Evolutionary conservation across 2,113 vertebrate species (phyloP).

Genomic region (Brachyhypopomus occidentalis): DNA sequence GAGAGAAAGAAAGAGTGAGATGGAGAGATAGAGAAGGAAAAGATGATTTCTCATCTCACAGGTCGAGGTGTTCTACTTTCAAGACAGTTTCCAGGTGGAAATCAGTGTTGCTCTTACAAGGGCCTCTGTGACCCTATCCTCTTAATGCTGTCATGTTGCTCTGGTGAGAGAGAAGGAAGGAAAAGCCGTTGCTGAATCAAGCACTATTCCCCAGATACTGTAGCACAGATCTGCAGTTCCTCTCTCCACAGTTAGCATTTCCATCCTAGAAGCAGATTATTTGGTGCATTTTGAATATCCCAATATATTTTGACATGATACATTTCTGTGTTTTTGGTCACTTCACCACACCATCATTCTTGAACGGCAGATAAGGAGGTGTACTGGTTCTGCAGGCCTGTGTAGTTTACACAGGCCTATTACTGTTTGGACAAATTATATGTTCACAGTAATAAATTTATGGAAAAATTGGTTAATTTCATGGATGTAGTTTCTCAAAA

Average conservation of each 20-base stretch:
- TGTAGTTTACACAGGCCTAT: too few relatives aligned
- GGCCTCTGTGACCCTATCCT: constrained; percentile 22
- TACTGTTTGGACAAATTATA: too few relatives aligned
- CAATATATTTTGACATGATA: too few relatives aligned
- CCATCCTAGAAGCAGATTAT: background rate
- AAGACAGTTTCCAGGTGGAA: constrained; percentile 30
- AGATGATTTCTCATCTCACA: constrained; percentile 17
- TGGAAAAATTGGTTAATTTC: too few relatives aligned
- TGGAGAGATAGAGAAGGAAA: background rate
- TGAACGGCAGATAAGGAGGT: too few relatives aligned
- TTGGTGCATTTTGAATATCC: too few relatives aligned
- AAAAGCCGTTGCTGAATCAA: background rate
- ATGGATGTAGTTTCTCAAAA: too few relatives aligned
- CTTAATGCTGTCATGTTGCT: constrained; percentile 37
- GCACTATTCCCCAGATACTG: background rate
- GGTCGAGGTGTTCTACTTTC: constrained; percentile 44
- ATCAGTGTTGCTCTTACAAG: constrained; percentile 42
- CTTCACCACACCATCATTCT: too few relatives aligned
- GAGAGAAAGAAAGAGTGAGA: background rate
- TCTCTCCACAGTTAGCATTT: background rate
- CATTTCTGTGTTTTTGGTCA: too few relatives aligned
- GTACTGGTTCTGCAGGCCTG: too few relatives aligned
- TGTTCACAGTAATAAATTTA: too few relatives aligned
- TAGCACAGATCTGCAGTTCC: background rate
- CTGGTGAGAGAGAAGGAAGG: background rate